phyloP scores from a whole-genome alignment of 2,113 vertebrate species.

The Vulpes vulpes region DNA sequence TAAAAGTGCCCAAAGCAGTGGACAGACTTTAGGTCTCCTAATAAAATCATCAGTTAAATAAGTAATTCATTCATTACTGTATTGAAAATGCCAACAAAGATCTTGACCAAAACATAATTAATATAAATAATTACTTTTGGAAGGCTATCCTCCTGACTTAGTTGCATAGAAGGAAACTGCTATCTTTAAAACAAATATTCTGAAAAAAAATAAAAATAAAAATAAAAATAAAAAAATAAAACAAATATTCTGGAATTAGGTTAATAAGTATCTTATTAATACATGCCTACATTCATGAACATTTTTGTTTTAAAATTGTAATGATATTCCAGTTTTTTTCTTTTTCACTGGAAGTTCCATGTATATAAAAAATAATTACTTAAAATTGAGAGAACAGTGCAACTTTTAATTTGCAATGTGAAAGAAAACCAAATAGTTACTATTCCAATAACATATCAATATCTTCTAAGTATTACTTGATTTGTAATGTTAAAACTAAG shows the following conservation, averaged over 20 bases:
- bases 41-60: slow-evolving; percentile 32
- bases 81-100: slow-evolving; percentile 52
- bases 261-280: slow-evolving; percentile 58
- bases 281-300: not conserved
- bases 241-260: slow-evolving; percentile 20
- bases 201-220: too few species aligned
- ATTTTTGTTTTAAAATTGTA: slow-evolving; percentile 54
- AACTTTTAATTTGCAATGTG: slow-evolving; percentile 36
- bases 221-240: too few species aligned
- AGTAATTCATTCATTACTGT: not conserved
- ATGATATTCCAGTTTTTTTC: not conserved
- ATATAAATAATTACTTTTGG: slow-evolving; percentile 55
- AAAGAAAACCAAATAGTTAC: slow-evolving; percentile 48
- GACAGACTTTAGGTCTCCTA: not conserved
- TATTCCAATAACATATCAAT: slow-evolving; percentile 7
- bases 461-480: not conserved
- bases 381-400: not conserved
- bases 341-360: not conserved
- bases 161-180: slow-evolving; percentile 34
- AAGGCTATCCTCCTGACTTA: not conserved
- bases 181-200: slow-evolving; percentile 30
- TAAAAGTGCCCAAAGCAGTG: not conserved
- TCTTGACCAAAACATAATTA: slow-evolving; percentile 53
- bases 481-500: slow-evolving; percentile 23
- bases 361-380: slow-evolving; percentile 22